Evolutionary conservation across 2,113 vertebrate genomes (phyloP), one percentile per base, ranked within the genome.

Genomic region (Phalacrocorax carbo): DNA sequence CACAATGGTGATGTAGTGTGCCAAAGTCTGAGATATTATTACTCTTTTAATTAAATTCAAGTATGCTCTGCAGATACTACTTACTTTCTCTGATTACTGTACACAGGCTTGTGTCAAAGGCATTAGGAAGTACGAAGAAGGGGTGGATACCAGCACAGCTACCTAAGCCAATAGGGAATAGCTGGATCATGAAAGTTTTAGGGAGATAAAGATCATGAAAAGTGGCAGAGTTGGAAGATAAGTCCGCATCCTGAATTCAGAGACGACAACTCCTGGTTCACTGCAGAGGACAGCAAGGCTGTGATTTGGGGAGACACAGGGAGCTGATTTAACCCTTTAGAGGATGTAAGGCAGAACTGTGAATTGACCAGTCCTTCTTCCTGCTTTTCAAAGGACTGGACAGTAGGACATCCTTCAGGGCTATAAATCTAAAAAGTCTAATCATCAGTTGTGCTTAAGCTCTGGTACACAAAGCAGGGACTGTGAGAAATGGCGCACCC

Each of bases 131-230:
- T 14, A 30, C 57, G 26, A 62, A 70, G 34, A 42, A 58, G 48
- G 40, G 68, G 66, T 66, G 66, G 88, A 51, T 95, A 94, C 75
- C 86, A 93, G 69, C 36, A 60, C 19, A 70, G 75, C 58, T 88
- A 69, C 46, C 54, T 22, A 69, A 79, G 78, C 81, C 91, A 92
- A 30, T 3, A 65, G 66, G 75, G 84, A 95, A 88, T 94, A 96
- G 83, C 95, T 94, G 95, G 71, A 81, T 96, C 85, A 91, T 94
- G 75, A 94, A 94, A 88, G 77, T 93, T 97, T 92, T 61, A 95
- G 62, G 78, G 51, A 93, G 86, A 81, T 96, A 91, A 93, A 90
- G 83, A 94, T 78, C 72, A 94, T 38, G 64, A 62, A 32, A 77
- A 90, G 46, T 69, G 92, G 77, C 79, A 91, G 90, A 95, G 49